Evolutionary conservation across 2,113 vertebrate genomes (phyloP).

Genomic region (Chaetodon auriga): DNA sequence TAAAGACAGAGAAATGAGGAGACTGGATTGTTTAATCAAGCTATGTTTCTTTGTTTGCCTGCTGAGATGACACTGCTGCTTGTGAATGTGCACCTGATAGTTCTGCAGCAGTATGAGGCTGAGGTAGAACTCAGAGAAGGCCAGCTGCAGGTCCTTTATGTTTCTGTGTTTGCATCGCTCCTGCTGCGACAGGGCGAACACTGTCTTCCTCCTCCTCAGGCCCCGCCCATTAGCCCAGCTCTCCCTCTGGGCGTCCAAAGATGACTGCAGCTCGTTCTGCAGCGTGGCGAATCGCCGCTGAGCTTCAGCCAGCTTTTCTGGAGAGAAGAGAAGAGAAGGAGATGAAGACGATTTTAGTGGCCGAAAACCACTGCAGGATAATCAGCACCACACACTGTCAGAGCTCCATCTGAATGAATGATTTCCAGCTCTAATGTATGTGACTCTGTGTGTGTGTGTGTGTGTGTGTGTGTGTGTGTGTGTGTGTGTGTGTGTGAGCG

Average conservation of each 20-base stretch:
- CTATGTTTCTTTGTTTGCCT: not conserved
- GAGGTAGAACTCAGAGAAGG: conserved; percentile 99
- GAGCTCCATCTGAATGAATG: not conserved
- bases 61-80: not conserved
- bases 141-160: conserved; percentile 97
- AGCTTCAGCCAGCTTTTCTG: conserved; percentile 98
- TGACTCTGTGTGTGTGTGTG: not conserved
- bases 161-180: conserved; percentile 96
- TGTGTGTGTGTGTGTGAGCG: too few relatives aligned
- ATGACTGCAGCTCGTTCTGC: conserved; percentile 96
- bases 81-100: conserved; percentile 89
- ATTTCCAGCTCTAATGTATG: not conserved
- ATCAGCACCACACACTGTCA: not conserved
- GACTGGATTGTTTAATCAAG: not conserved
- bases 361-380: not conserved
- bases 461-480: not conserved
- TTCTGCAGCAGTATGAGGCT: conserved; percentile 99
- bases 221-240: conserved; percentile 81
- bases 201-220: conserved; percentile 90
- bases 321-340: not conserved
- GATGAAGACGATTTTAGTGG: not conserved
- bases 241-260: conserved; percentile 95
- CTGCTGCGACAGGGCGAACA: conserved; percentile 97
- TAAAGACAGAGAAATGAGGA: not conserved
- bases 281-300: conserved; percentile 96